Percentiles rank a stretch among this genome's conserved stretches.
These are phyloP conservation scores for Phortica okadai DNA, from an alignment of 2,888 invertebrate genomes.

Conservation along the genomic window DNA sequence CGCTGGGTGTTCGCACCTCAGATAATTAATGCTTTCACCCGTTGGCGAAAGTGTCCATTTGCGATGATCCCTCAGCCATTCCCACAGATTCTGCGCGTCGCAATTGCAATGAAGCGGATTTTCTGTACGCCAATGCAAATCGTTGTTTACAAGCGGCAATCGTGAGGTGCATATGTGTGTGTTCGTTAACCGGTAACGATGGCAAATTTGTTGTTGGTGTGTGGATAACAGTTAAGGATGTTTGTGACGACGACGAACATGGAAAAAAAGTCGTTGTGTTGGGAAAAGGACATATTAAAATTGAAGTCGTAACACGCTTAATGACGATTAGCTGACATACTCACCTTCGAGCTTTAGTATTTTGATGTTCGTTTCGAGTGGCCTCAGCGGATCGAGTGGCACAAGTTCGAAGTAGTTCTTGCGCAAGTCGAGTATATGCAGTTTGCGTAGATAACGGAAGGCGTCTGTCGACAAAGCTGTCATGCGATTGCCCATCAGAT, in stretches of 20 bases:
- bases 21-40: conserved; percentile 77
- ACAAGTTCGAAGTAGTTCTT: conserved; percentile 89
- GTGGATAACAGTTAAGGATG: not conserved
- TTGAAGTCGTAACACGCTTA: not conserved
- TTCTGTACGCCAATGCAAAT: conserved; percentile 78
- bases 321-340: conserved; percentile 31
- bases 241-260: conserved; percentile 1
- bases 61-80: conserved; percentile 92
- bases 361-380: conserved; percentile 89
- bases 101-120: conserved; percentile 94
- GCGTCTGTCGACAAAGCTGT: conserved; percentile 86
- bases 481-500: conserved; percentile 89
- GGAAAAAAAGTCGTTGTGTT: not conserved
- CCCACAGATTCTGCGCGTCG: conserved; percentile 93
- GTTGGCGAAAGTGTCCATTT: conserved; percentile 78
- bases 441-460: conserved; percentile 85
- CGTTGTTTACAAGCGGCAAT: not conserved
- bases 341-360: conserved; percentile 88
- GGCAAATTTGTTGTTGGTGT: conserved; percentile 34
- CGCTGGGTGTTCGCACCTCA: conserved; percentile 90
- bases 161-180: conserved; percentile 32
- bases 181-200: conserved; percentile 36
- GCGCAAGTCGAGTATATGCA: conserved; percentile 86
- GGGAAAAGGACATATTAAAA: not conserved
- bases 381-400: conserved; percentile 85